Percentiles rank a stretch among this genome's conserved stretches.
phyloP scores from a whole-genome alignment of 2,113 vertebrate species.

The Silurus meridionalis region DNA sequence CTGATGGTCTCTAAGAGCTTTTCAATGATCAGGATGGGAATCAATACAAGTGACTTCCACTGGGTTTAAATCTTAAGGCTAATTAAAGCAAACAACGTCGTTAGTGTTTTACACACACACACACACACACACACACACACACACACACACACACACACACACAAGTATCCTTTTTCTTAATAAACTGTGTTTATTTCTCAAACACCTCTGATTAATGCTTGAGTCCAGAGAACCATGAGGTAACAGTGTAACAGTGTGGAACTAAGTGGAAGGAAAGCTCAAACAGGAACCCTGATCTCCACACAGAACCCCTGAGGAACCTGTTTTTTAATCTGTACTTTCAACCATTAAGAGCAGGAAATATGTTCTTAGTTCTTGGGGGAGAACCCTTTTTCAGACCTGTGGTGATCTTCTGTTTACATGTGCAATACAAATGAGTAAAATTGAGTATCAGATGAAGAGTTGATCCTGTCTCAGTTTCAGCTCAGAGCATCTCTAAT shows the following conservation, averaged over 20 bases:
- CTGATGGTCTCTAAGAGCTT: constrained; percentile 3
- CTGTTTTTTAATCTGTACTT: background rate
- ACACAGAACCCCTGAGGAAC: background rate
- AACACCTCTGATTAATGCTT: too few relatives aligned
- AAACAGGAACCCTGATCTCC: background rate
- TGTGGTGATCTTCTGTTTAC: too few relatives aligned
- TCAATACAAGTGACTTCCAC: background rate
- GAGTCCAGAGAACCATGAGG: background rate
- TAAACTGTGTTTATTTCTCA: too few relatives aligned
- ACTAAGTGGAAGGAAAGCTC: background rate
- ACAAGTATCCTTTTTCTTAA: too few relatives aligned
- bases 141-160: too few relatives aligned
- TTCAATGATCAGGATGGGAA: constrained; percentile 7
- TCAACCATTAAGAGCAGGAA: background rate
- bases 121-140: too few relatives aligned
- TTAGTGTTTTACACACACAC: background rate
- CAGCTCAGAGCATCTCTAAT: background rate
- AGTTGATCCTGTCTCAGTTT: background rate
- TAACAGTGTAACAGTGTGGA: background rate
- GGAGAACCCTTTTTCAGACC: background rate
- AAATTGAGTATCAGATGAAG: background rate
- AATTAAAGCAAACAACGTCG: constrained; percentile 21
- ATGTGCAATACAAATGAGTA: background rate
- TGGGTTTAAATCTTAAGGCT: constrained; percentile 18
- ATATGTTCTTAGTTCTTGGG: background rate